Evolutionary conservation across 2,888 invertebrate species (phyloP).

Genomic region (Chalcis sispes): DNA sequence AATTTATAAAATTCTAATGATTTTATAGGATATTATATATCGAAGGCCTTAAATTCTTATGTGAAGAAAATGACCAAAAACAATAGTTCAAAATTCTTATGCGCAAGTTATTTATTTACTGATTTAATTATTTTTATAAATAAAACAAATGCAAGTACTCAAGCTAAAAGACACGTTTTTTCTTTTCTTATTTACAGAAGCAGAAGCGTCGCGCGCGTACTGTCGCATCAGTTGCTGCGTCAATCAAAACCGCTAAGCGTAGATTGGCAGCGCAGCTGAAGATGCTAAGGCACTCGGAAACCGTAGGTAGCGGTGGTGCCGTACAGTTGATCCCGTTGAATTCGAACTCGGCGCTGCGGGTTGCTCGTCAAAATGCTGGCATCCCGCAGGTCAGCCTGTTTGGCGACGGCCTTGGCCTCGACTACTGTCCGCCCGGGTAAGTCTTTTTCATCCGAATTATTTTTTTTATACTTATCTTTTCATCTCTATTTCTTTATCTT

Average conservation of each 20-base stretch:
- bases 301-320: background rate
- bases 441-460: too few species aligned
- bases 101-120: conserved; percentile 15
- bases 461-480: too few species aligned
- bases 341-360: conserved; percentile 60
- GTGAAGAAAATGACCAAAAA: too few species aligned
- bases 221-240: conserved; percentile 66
- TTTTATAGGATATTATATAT: too few species aligned
- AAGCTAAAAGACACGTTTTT: background rate
- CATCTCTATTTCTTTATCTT: too few species aligned
- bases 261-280: conserved; percentile 78
- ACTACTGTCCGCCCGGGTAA: conserved; percentile 77
- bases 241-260: conserved; percentile 75
- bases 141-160: too few species aligned
- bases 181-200: conserved; percentile 64
- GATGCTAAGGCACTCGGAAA: conserved; percentile 64
- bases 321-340: conserved; percentile 60
- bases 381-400: conserved; percentile 81
- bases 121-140: too few species aligned
- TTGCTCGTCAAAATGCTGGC: conserved; percentile 74
- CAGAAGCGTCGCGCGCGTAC: conserved; percentile 64
- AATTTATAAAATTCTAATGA: too few species aligned
- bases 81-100: too few species aligned
- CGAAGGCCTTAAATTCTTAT: too few species aligned
- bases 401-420: conserved; percentile 83